A percentile compares a stretch with the other conserved stretches of the same genome.
phyloP scores from a whole-genome alignment of 2,113 vertebrate genomes.

The Hymenochirus boettgeri region DNA sequence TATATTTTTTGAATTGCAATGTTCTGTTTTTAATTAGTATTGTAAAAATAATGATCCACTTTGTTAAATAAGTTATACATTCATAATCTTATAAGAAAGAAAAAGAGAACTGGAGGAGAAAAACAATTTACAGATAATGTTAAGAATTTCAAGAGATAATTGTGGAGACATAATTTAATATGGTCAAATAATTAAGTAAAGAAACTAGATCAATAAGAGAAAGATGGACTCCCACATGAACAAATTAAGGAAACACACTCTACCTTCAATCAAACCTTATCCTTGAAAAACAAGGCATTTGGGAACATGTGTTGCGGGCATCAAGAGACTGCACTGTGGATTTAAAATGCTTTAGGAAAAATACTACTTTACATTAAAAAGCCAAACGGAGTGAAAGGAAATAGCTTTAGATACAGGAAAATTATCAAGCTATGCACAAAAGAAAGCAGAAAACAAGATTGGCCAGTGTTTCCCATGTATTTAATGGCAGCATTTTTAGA shows the following conservation, averaged over 20 bases:
- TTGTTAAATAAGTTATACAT: constrained; percentile 26
- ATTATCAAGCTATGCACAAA: constrained; percentile 30
- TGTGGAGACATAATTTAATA: constrained; percentile 50
- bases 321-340: constrained; percentile 38
- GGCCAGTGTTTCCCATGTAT: constrained; percentile 13
- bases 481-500: constrained; percentile 23
- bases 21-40: constrained; percentile 16
- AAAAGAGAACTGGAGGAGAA: constrained; percentile 44
- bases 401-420: constrained; percentile 43
- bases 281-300: constrained; percentile 44
- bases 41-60: background rate
- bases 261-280: constrained; percentile 46
- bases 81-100: constrained; percentile 45
- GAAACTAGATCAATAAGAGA: constrained; percentile 49
- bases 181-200: constrained; percentile 54
- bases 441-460: constrained; percentile 30
- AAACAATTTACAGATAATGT: constrained; percentile 50
- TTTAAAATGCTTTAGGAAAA: constrained; percentile 42
- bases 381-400: constrained; percentile 41
- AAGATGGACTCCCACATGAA: constrained; percentile 37
- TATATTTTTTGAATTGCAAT: constrained; percentile 3
- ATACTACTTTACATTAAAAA: constrained; percentile 39
- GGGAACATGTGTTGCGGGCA: constrained; percentile 30
- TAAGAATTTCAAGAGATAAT: constrained; percentile 54
- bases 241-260: constrained; percentile 46